phyloP scores from a whole-genome alignment of 2,113 vertebrate species.

The Boulengeromyrus knoepffleri region DNA sequence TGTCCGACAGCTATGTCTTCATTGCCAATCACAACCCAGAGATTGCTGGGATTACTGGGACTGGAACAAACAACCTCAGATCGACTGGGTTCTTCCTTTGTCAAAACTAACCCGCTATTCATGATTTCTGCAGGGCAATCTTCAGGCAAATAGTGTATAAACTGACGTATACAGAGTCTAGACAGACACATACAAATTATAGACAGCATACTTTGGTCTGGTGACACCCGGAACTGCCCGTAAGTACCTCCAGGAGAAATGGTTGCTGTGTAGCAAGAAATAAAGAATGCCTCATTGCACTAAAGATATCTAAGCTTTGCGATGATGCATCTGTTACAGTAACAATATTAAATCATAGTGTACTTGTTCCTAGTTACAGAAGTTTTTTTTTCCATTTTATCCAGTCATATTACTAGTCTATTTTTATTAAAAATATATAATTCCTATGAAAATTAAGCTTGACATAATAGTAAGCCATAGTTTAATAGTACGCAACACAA shows the following conservation, averaged over 20 bases:
- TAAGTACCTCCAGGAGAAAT: neutral
- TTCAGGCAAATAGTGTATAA: neutral
- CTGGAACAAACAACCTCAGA: neutral
- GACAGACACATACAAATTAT: neutral
- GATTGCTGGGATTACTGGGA: neutral
- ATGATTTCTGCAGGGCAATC: neutral
- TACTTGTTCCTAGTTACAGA: neutral
- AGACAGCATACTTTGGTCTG: neutral
- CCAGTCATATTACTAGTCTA: neutral
- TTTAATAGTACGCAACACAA: neutral
- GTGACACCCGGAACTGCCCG: neutral
- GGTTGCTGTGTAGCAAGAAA: neutral
- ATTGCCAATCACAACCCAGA: neutral
- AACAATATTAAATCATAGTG: neutral
- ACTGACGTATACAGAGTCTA: neutral
- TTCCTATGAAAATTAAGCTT: neutral
- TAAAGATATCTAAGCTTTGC: neutral
- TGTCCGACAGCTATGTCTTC: neutral
- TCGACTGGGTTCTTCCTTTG: neutral
- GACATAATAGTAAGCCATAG: neutral
- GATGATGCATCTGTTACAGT: neutral
- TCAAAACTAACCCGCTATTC: neutral
- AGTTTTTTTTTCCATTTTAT: neutral
- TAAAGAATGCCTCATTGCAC: neutral
- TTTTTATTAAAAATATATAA: neutral